Evolutionary conservation across 2,113 vertebrate species (phyloP).

Genomic region (Promerops cafer): DNA sequence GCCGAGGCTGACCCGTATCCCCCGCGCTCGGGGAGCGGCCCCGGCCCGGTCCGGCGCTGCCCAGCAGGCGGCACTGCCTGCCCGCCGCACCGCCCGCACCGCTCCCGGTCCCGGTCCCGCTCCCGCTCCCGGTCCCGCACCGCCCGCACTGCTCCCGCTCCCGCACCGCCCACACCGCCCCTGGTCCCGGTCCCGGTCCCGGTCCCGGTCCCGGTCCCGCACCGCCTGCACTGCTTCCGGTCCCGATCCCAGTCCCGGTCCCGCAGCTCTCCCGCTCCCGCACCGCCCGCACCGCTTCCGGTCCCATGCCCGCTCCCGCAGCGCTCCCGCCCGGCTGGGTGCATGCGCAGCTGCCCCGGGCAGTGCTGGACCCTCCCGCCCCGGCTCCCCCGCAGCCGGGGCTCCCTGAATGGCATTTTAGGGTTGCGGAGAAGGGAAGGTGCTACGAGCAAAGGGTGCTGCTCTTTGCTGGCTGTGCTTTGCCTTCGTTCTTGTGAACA

Average conservation of each 20-base stretch:
- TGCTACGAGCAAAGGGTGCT: neutral
- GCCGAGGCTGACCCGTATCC: neutral
- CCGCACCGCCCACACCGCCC: too few species aligned
- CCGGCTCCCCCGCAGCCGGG: neutral
- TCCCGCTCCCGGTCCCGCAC: too few species aligned
- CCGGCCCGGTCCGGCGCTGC: neutral
- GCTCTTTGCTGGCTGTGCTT: neutral
- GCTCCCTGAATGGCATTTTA: neutral
- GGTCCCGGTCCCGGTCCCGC: neutral
- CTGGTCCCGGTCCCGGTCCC: neutral
- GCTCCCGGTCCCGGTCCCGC: neutral
- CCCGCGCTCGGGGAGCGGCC: neutral
- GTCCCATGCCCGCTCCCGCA: neutral
- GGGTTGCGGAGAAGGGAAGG: rapidly evolving
- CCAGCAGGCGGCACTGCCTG: neutral
- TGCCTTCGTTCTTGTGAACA: neutral
- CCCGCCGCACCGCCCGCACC: neutral
- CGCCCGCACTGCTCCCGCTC: neutral
- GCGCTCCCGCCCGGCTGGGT: neutral
- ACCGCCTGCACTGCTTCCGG: too few species aligned
- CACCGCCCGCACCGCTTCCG: neutral
- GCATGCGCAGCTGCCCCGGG: neutral
- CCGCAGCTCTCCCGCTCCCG: rapidly evolving
- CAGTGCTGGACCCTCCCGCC: neutral
- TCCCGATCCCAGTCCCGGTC: neutral